phyloP scores from a whole-genome alignment of 2,888 invertebrate genomes.

The Branchipolynoe longqiensis region DNA sequence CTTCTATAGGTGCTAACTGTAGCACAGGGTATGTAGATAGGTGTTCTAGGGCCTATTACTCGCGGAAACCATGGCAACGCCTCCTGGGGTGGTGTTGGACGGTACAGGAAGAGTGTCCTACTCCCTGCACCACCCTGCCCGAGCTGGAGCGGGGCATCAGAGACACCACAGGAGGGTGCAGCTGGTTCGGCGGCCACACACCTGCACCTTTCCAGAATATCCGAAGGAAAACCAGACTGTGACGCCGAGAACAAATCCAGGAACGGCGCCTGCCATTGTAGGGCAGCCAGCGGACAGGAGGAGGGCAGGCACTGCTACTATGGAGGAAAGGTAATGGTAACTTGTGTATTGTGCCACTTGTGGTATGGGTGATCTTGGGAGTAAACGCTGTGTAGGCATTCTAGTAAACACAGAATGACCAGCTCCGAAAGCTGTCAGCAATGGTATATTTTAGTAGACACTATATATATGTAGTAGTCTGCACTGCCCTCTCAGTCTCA shows the following conservation, averaged over 20 bases:
- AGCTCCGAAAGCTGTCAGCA: too few species aligned
- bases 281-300: background rate
- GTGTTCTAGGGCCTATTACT: too few species aligned
- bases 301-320: background rate
- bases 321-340: slow-evolving; percentile 44
- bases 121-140: background rate
- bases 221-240: background rate
- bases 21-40: too few species aligned
- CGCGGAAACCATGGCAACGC: slow-evolving; percentile 36
- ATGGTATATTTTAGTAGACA: too few species aligned
- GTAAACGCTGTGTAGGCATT: too few species aligned
- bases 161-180: background rate
- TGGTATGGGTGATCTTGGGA: too few species aligned
- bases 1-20: too few species aligned
- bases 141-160: background rate
- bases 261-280: background rate
- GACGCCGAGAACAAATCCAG: background rate
- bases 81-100: background rate
- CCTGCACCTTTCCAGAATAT: background rate
- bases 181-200: background rate
- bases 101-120: background rate
- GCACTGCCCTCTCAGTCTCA: too few species aligned
- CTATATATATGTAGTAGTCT: too few species aligned
- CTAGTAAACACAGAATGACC: too few species aligned
- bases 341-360: too few species aligned